Evolutionary conservation across 2,888 invertebrate genomes (phyloP).

Genomic region (Cerastis leucographa): DNA sequence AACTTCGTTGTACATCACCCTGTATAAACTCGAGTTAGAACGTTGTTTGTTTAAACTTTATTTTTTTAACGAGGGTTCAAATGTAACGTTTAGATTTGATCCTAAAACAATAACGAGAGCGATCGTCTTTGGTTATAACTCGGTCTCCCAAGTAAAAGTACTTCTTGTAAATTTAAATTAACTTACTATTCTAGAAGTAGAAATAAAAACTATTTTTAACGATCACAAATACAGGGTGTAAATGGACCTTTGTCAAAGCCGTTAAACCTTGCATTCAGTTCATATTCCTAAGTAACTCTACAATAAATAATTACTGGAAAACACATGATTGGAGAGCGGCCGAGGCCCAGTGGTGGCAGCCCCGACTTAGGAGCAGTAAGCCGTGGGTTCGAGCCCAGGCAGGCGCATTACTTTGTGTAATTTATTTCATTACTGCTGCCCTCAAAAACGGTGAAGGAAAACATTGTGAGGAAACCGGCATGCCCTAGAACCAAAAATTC

Average conservation of each 20-base stretch:
- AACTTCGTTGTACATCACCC: not conserved
- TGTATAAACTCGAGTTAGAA: not conserved
- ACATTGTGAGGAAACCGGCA: too few relatives aligned
- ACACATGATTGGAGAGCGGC: too few relatives aligned
- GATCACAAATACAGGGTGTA: not conserved
- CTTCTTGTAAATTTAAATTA: not conserved
- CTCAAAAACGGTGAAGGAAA: too few relatives aligned
- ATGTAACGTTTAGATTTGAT: slow-evolving; percentile 27
- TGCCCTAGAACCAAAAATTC: too few relatives aligned
- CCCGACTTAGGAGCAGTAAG: too few relatives aligned
- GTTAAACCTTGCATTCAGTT: not conserved
- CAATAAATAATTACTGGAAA: not conserved
- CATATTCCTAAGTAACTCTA: not conserved
- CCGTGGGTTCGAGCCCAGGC: too few relatives aligned
- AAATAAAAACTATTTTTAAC: not conserved
- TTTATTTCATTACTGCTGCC: too few relatives aligned
- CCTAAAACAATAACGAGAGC: slow-evolving; percentile 39
- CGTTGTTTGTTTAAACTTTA: not conserved
- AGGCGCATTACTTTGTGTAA: too few relatives aligned
- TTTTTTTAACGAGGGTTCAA: slow-evolving; percentile 6
- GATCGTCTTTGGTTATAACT: not conserved
- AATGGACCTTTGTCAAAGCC: not conserved
- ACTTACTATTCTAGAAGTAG: not conserved
- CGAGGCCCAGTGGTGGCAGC: too few relatives aligned
- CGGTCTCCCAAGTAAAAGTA: not conserved